Evolutionary conservation across 2,888 invertebrate genomes (phyloP), one percentile per base, ranked within the genome.

Genomic region (Apodemia zela): DNA sequence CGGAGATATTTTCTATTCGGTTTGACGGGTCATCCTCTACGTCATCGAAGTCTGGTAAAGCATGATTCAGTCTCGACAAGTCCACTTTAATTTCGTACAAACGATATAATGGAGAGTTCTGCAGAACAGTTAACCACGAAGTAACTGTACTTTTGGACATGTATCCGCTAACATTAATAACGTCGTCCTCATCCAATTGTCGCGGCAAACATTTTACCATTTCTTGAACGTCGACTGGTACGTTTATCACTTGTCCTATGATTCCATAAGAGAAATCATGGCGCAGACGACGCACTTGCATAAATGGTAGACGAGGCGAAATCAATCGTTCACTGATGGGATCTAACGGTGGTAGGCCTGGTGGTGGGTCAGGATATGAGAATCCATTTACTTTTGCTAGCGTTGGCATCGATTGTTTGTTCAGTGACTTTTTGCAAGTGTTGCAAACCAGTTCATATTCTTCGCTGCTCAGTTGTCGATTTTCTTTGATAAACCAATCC

Each of bases 211-310:
- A 66, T 70, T 75, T 71, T 59, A 79, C 76, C 78, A 79, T 80
- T 2, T 72, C 69, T 69, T 80, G 54, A 25, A 77, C 78, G 64
- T 73, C 38, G 4, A 79, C 76, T 65, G 81, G 81, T 2, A 82
- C 78, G 68, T 83, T 84, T 13, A 83, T 84, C 62, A 81, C 73
- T 76, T 84, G 81, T 0, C 78, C 81, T 29, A 73, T 65, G n/a
- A 82, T 81, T 68, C 79, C 79, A 71, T 74, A 76, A 68, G 69
- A 68, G 63, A 66, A 67, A 54, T 77, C 75, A 73, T 79, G 73
- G 0, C 76, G 73, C 71, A 79, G 72, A 49, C 77, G 69, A 67
- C 78, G 74, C 65, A 81, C 71, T 73, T 81, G 78, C 76, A 75
- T 79, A 57, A 80, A 80, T 68, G 77, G 78, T 13, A 80, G 68